phyloP scores from a whole-genome alignment of 2,888 invertebrate genomes.

The Rhamnusium bicolor region DNA sequence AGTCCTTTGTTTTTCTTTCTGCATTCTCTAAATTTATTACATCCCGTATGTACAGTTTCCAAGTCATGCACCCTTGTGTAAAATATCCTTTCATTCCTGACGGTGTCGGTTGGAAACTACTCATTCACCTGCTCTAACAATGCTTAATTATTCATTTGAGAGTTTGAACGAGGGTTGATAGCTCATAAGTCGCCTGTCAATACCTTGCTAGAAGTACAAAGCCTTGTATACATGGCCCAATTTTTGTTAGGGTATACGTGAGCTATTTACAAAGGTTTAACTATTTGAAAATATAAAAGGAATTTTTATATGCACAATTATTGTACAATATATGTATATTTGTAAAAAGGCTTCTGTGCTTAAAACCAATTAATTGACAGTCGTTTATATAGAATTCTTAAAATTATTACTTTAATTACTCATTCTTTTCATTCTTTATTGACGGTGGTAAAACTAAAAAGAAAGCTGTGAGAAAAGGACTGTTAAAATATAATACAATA shows the following conservation, averaged over 20 bases:
- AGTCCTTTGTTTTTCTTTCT: not conserved
- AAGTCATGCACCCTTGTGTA: not conserved
- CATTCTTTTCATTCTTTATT: too few species aligned
- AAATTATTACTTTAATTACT: too few species aligned
- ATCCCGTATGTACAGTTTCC: not conserved
- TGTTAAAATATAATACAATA: too few species aligned
- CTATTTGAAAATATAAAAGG: not conserved
- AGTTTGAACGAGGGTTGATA: constrained; percentile 28
- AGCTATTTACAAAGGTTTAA: not conserved
- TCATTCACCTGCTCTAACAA: constrained; percentile 13
- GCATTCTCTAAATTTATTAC: not conserved
- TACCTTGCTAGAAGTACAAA: constrained; percentile 1
- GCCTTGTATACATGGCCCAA: constrained; percentile 7
- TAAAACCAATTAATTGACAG: too few species aligned
- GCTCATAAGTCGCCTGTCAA: constrained; percentile 31
- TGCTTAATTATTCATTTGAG: constrained; percentile 29
- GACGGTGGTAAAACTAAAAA: too few species aligned
- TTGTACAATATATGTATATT: too few species aligned
- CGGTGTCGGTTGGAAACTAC: constrained; percentile 4
- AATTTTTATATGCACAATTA: not conserved
- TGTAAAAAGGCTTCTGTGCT: not conserved
- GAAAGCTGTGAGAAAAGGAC: too few species aligned
- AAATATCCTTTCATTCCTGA: constrained; percentile 5
- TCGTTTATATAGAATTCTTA: too few species aligned
- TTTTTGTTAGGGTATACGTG: not conserved